These are phyloP conservation scores for Oreochromis niloticus DNA, from an alignment of 2,113 vertebrate species.

Conservation along the genomic window DNA sequence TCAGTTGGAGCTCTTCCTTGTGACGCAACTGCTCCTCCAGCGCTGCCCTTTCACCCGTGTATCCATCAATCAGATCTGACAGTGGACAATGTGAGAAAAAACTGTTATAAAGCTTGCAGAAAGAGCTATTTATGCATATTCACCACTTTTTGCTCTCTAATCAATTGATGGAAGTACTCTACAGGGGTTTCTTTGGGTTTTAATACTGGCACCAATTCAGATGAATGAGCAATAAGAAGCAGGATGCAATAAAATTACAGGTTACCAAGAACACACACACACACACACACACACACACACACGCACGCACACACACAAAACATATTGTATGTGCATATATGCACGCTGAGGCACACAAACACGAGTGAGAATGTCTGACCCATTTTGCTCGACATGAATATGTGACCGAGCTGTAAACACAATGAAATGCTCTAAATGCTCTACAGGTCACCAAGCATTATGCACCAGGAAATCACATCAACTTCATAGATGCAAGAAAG, in stretches of 20 bases:
- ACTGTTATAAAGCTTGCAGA: not conserved
- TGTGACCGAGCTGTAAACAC: constrained; percentile 19
- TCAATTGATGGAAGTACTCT: not conserved
- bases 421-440: constrained; percentile 39
- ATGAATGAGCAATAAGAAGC: not conserved
- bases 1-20: constrained; percentile 82
- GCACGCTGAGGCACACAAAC: not conserved
- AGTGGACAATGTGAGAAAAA: not conserved
- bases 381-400: constrained; percentile 47
- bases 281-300: not conserved
- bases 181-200: not conserved
- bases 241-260: constrained; percentile 10
- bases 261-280: not conserved
- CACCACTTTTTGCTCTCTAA: not conserved
- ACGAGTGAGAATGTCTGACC: constrained; percentile 45
- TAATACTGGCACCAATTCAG: not conserved
- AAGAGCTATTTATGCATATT: not conserved
- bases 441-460: constrained; percentile 62
- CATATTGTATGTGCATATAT: not conserved
- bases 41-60: constrained; percentile 83
- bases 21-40: constrained; percentile 86
- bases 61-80: constrained; percentile 89
- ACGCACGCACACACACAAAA: not conserved
- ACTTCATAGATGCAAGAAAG: not conserved
- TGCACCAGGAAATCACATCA: not conserved